Base-by-base conservation (phyloP, 2,113 vertebrate genomes). In the Equus quagga region DNA sequence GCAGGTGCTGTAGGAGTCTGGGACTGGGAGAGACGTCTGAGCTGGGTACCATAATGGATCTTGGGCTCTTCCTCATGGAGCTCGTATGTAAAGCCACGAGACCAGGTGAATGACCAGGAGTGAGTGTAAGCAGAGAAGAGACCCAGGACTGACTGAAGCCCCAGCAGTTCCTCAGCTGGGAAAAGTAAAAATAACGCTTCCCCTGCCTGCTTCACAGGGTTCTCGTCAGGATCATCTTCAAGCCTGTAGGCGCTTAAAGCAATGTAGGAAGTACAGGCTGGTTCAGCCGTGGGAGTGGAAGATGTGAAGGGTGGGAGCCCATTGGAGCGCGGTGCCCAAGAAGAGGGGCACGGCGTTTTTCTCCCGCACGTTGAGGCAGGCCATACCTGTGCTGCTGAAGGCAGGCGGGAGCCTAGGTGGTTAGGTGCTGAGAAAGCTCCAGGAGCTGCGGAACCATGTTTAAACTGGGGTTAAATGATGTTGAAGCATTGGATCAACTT, bases 291-390 rank as follows among this genome's bases (percentile, higher is more conserved):
- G 24, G 33, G 67, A 9, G 21, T 6, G 56, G 91, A 41, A 84
- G 54, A 26, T 41, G 2, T 1, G 24, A 2, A 4, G 36, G 31
- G 14, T 19, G 5, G 46, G 79, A 24, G 6, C 17, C 0, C 10
- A 2, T 26, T 1, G n/a, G 18, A 11, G n/a, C 18, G 36, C 4
- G 0, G 41, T 6, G 28, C 28, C 64, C 31, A 54, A 19, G 70
- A 70, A 31, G 6, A 56, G 58, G 18, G 12, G 2, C 7, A 6
- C 0, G 0, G 31, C 2, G 54, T 5, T 70, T 67, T 70, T 60
- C 14, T 49, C 17, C 56, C 73, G 84, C 14, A 4, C n/a, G 0
- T 3, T 33, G 51, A 44, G n/a, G 19, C 2, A 5, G 70, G 73
- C 8, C 26, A 12, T 5, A 10, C 13, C 41, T 23, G 26, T 15